Conservation (phyloP, 2,113 vertebrate species). For the Dasyornis broadbenti region DNA sequence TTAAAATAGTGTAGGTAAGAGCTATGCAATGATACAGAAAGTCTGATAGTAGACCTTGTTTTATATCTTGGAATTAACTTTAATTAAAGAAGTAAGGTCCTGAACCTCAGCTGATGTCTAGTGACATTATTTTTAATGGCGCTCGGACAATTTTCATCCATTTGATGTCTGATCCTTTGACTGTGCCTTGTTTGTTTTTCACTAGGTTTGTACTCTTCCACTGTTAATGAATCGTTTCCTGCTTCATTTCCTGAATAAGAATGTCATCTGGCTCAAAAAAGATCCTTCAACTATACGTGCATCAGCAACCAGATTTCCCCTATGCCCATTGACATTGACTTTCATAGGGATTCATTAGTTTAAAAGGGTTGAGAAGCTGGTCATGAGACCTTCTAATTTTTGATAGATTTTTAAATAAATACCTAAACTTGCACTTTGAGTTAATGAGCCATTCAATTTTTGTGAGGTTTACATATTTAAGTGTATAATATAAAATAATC, state of each 20-base stretch:
- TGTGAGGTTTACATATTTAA: background rate
- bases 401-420: background rate
- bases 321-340: background rate
- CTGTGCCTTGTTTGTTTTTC: background rate
- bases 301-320: background rate
- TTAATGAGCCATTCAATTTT: background rate
- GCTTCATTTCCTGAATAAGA: background rate
- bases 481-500: background rate
- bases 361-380: background rate
- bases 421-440: background rate
- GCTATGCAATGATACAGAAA: background rate
- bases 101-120: background rate
- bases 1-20: constrained; percentile 1
- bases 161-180: background rate
- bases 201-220: background rate
- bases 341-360: background rate
- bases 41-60: background rate
- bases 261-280: background rate
- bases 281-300: background rate
- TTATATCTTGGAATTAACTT: constrained; percentile 25
- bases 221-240: background rate
- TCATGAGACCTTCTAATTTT: background rate
- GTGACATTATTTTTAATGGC: background rate
- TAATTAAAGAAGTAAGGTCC: constrained; percentile 25
- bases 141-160: background rate